Conservation (phyloP, 1,140 invertebrate genomes). For the Rhyzopertha dominica region DNA sequence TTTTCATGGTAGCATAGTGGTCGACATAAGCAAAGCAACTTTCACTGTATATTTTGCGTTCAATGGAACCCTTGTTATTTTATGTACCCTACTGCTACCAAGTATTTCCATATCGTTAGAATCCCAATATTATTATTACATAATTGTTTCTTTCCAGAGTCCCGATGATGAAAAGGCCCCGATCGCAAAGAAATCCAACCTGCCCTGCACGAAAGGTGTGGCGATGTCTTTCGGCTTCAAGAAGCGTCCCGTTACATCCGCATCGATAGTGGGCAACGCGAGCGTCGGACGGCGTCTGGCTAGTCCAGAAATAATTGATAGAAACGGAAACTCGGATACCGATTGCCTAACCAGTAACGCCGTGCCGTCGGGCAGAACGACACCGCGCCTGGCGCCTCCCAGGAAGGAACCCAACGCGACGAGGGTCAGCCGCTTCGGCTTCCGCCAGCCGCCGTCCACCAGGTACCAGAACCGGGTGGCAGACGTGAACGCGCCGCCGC, state of each 20-base stretch:
- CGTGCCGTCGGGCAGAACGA: conserved; percentile 47
- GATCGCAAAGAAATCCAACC: conserved; percentile 30
- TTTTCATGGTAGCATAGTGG: too few relatives aligned
- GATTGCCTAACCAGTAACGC: conserved; percentile 25
- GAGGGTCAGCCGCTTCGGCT: conserved; percentile 51
- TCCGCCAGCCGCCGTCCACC: conserved; percentile 43
- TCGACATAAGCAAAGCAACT: too few relatives aligned
- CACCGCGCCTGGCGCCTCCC: conserved; percentile 49
- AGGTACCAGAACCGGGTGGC: conserved; percentile 50
- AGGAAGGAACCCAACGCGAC: conserved; percentile 50
- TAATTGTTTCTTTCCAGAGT: too few relatives aligned
- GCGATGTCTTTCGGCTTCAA: conserved; percentile 67
- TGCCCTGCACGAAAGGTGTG: conserved; percentile 55
- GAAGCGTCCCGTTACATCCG: conserved; percentile 52
- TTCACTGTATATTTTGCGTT: too few relatives aligned
- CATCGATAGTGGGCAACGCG: conserved; percentile 42
- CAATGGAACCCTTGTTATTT: too few relatives aligned
- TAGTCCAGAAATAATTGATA: conserved; percentile 23
- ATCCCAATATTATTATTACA: too few relatives aligned
- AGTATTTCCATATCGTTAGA: too few relatives aligned
- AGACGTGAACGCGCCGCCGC: conserved; percentile 42
- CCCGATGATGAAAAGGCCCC: too few relatives aligned
- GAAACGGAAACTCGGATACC: conserved; percentile 27
- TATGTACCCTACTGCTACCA: too few relatives aligned
- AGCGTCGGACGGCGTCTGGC: conserved; percentile 39